Evolutionary conservation across 2,797 vertebrate species (phyloP).

Genomic region (Chromobotia macracanthus): DNA sequence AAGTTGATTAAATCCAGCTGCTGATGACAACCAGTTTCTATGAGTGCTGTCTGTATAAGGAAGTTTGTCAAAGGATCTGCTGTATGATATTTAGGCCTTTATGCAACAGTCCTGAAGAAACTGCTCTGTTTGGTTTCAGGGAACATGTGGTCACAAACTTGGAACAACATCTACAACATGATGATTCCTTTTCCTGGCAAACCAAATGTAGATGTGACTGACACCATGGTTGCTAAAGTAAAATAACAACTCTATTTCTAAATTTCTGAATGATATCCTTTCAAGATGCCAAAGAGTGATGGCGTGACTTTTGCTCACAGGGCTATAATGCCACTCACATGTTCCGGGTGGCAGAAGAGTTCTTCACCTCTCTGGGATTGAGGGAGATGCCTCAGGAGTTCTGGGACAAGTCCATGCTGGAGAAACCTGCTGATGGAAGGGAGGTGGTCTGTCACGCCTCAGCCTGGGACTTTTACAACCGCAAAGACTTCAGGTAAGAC

Average conservation of each 20-base stretch:
- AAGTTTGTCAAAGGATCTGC: background rate
- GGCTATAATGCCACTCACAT: constrained; percentile 86
- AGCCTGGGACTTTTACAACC: constrained; percentile 98
- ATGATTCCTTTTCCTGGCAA: constrained; percentile 92
- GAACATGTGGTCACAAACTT: constrained; percentile 98
- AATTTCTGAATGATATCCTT: background rate
- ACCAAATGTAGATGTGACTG: constrained; percentile 89
- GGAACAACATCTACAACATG: constrained; percentile 92
- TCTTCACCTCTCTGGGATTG: constrained; percentile 90
- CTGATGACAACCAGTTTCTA: background rate
- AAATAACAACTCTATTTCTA: constrained; percentile 41
- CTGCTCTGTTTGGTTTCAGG: constrained; percentile 73
- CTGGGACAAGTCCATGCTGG: constrained; percentile 90
- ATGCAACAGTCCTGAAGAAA: background rate
- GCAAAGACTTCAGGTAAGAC: constrained; percentile 91
- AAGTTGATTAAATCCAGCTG: background rate
- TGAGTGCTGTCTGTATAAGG: background rate
- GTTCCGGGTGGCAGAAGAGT: constrained; percentile 90
- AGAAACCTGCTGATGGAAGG: constrained; percentile 82
- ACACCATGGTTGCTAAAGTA: constrained; percentile 84
- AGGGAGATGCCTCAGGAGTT: constrained; percentile 87
- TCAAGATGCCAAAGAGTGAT: background rate
- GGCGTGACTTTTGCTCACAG: constrained; percentile 67
- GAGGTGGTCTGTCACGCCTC: constrained; percentile 97
- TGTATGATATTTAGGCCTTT: background rate